Percentiles rank a stretch among this genome's conserved stretches.
These are phyloP conservation scores for Cynoglossus semilaevis DNA, from an alignment of 2,113 vertebrate species.

Conservation along the genomic window DNA sequence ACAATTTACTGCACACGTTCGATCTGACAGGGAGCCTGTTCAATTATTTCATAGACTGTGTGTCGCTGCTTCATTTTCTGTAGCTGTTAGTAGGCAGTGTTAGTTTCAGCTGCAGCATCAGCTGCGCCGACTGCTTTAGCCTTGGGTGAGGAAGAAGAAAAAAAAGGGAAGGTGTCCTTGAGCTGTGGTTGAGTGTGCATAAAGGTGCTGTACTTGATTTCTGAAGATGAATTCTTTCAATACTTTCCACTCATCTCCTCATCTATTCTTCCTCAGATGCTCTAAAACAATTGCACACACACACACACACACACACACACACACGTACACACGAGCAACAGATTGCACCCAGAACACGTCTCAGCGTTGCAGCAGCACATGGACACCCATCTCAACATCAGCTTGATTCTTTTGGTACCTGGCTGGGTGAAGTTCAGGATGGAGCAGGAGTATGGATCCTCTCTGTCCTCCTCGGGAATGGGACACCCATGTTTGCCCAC, in stretches of 20 bases:
- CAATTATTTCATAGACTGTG: conserved; percentile 29
- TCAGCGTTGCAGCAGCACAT: background rate
- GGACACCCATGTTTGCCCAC: conserved; percentile 87
- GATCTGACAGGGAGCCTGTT: conserved; percentile 26
- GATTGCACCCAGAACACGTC: conserved; percentile 6
- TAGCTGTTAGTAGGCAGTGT: conserved; percentile 4
- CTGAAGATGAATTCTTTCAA: conserved; percentile 40
- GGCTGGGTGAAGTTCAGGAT: conserved; percentile 89
- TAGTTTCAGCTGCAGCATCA: conserved; percentile 8
- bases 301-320: too few relatives aligned
- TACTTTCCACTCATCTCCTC: conserved; percentile 34
- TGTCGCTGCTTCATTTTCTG: conserved; percentile 8
- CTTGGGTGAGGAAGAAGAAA: conserved; percentile 36
- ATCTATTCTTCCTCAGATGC: conserved; percentile 21
- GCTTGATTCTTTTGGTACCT: conserved; percentile 67
- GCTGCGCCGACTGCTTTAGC: conserved; percentile 33
- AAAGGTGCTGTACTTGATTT: conserved; percentile 42
- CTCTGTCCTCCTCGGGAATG: conserved; percentile 91
- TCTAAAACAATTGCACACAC: conserved; percentile 5
- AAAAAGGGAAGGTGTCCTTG: conserved; percentile 57
- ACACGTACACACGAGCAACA: too few relatives aligned
- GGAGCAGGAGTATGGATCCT: conserved; percentile 92
- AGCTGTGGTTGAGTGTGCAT: conserved; percentile 59
- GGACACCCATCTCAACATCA: background rate
- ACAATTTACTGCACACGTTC: conserved; percentile 42